Evolutionary conservation across 1,140 invertebrate genomes (phyloP).

Genomic region (Bombus picipes): DNA sequence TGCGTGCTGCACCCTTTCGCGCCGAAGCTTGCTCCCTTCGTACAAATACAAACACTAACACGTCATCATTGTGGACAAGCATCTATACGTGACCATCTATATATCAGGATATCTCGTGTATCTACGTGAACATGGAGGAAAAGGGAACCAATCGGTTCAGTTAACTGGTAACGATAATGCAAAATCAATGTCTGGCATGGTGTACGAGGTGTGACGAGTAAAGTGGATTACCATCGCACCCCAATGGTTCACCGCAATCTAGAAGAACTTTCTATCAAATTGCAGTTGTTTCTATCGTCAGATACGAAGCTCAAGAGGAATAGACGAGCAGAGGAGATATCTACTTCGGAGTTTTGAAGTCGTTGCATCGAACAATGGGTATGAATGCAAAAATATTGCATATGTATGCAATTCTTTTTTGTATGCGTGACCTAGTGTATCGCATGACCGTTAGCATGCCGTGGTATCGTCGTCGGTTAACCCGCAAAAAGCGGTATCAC

Average conservation of each 20-base stretch:
- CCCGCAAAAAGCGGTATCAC: conserved; percentile 61
- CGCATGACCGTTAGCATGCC: conserved; percentile 53
- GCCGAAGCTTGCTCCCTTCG: conserved; percentile 54
- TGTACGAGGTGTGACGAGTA: conserved; percentile 61
- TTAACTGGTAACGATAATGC: conserved; percentile 62
- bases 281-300: neutral
- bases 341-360: neutral
- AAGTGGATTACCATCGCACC: conserved; percentile 67
- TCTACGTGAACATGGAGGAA: conserved; percentile 17
- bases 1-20: conserved; percentile 68
- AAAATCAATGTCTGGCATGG: conserved; percentile 68
- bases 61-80: conserved; percentile 33
- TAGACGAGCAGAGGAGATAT: neutral
- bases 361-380: neutral
- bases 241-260: conserved; percentile 45
- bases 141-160: conserved; percentile 42
- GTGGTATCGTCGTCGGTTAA: conserved; percentile 62
- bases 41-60: conserved; percentile 48
- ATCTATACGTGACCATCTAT: neutral
- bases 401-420: conserved; percentile 1
- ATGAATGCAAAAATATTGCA: conserved; percentile 21
- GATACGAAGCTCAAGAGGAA: neutral
- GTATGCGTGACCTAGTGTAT: conserved; percentile 51
- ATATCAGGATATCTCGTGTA: conserved; percentile 7
- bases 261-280: conserved; percentile 43